Evolutionary conservation across 37 sponge, comb jelly and placozoan species (phyloP).

Genomic region (Bolinopsis microptera): DNA sequence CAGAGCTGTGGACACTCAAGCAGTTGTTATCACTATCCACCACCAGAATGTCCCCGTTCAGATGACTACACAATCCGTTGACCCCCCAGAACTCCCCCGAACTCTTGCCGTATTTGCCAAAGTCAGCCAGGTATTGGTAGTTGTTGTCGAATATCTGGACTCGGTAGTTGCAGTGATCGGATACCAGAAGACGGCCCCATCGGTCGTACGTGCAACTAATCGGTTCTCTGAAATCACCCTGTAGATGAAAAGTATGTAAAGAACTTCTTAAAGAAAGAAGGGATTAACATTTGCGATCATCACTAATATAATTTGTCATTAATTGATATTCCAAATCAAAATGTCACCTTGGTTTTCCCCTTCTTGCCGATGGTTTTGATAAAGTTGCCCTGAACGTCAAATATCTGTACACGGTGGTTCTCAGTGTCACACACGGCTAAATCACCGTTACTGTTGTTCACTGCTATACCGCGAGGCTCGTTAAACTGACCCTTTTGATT

Average conservation of each 20-base stretch:
- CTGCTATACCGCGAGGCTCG: constrained; percentile 43
- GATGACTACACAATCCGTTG: constrained; percentile 50
- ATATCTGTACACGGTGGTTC: constrained; percentile 49
- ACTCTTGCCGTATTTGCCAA: constrained; percentile 62
- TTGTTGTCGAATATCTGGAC: constrained; percentile 51
- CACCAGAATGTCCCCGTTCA: constrained; percentile 50
- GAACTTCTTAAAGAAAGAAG: background rate
- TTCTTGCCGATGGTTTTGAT: constrained; percentile 35
- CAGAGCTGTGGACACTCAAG: constrained; percentile 26
- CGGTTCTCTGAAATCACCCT: constrained; percentile 51
- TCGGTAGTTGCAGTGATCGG: constrained; percentile 62
- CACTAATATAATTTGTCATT: too few species aligned
- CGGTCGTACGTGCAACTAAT: constrained; percentile 40
- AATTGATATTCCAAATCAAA: too few species aligned
- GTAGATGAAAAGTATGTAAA: background rate
- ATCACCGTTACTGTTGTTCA: constrained; percentile 5
- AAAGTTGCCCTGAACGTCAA: constrained; percentile 42
- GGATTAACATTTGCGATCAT: too few species aligned
- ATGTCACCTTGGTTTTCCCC: constrained; percentile 12
- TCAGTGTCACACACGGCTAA: constrained; percentile 60
- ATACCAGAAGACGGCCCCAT: constrained; percentile 47
- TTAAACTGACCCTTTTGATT: constrained; percentile 10
- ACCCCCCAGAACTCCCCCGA: constrained; percentile 64
- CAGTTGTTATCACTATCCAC: constrained; percentile 64
- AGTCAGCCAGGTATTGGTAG: constrained; percentile 53